Base-by-base conservation (phyloP, 2,113 vertebrate genomes). In the Ramphastos sulfuratus region DNA sequence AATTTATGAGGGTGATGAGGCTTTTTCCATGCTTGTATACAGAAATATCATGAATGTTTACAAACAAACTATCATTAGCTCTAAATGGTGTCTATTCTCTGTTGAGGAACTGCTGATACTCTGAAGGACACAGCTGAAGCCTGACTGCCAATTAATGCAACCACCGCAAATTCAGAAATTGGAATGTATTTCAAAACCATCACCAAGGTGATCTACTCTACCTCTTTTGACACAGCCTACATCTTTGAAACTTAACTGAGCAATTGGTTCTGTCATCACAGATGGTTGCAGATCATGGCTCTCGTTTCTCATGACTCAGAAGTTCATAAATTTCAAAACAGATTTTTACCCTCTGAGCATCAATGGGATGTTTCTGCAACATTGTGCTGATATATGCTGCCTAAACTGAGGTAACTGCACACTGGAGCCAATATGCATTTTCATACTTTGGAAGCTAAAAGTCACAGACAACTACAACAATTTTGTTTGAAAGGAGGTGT, bases 241-340 rank as follows among this genome's bases (percentile, higher is more conserved):
- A 6, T 70, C 91, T 94, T 23, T 85, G 89, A 91, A 93, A 94
- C 87, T 78, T 58, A 93, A 92, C 54, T 91, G 93, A 95, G 94
- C 87, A 94, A 95, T 44, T 59, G 50, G 44, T 28, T 92, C 69
- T 95, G 87, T 72, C 80, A 92, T 91, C 90, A 91, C 93, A 96
- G 82, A 92, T 81, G 82, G 94, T 9, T 85, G 76, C 31, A 93
- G 76, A 90, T 44, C 31, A 48, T 1, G 8, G 54, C 31, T 91
- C 72, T 88, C 35, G 35, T 37, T 96, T 88, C 73, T 78, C 63
- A 46, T n/a, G 30, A 87, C 69, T 92, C 87, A 90, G 33, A 71
- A 87, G 79, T 69, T 69, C 82, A 61, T 75, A 72, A 48, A 71
- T 77, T 83, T 85, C 75, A 81, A 83, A 89, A 81, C 14, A 1